These are phyloP conservation scores for Zenarchopterus dispar DNA, from an alignment of 2,797 vertebrate species.

Conservation along the genomic window DNA sequence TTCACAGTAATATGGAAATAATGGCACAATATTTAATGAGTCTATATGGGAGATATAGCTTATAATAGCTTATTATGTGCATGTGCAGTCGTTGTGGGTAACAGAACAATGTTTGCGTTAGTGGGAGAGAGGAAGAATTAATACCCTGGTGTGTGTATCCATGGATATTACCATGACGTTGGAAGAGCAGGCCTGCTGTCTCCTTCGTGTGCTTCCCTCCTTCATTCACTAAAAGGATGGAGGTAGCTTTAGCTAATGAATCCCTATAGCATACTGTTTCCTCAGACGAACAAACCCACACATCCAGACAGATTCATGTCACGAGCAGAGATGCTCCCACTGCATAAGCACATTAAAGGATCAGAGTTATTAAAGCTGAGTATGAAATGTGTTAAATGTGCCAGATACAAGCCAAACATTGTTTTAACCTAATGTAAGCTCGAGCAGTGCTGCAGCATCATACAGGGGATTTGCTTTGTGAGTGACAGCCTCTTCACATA, in stretches of 20 bases:
- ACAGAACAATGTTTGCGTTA: conserved; percentile 61
- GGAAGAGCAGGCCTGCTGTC: conserved; percentile 69
- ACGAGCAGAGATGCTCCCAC: conserved; percentile 63
- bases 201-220: conserved; percentile 62
- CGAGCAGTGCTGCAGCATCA: conserved; percentile 42
- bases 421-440: conserved; percentile 62
- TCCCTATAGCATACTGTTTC: conserved; percentile 60
- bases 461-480: conserved; percentile 57
- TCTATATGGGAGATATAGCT: conserved; percentile 12
- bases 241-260: conserved; percentile 65
- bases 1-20: conserved; percentile 4
- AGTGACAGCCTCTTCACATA: conserved; percentile 45
- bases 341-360: conserved; percentile 77
- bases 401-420: conserved; percentile 67
- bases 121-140: conserved; percentile 65
- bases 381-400: conserved; percentile 75
- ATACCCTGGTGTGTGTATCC: conserved; percentile 79
- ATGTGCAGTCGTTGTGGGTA: conserved; percentile 16
- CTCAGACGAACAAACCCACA: conserved; percentile 72
- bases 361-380: conserved; percentile 73
- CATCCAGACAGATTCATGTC: conserved; percentile 67
- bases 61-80: conserved; percentile 26
- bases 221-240: conserved; percentile 82
- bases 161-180: conserved; percentile 81
- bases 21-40: conserved; percentile 10